These are phyloP conservation scores for Scomber colias DNA, from an alignment of 2,113 vertebrate species.

Conservation along the genomic window DNA sequence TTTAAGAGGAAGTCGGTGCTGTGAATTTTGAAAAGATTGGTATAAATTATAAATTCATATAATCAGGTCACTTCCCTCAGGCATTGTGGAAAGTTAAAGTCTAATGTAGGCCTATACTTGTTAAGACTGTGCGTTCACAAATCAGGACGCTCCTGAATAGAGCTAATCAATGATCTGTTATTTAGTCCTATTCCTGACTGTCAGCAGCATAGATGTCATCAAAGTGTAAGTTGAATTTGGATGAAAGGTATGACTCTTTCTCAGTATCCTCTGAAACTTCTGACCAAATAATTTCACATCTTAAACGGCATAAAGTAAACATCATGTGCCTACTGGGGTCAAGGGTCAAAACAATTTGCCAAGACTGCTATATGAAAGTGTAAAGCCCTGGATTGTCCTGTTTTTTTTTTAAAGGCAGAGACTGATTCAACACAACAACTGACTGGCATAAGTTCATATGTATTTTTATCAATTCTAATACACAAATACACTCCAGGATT, in stretches of 20 bases:
- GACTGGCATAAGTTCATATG: too few relatives aligned
- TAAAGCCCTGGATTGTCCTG: not conserved
- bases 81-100: conserved; percentile 13
- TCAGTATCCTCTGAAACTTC: not conserved
- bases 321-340: not conserved
- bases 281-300: not conserved
- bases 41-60: conserved; percentile 25
- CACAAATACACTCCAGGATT: not conserved
- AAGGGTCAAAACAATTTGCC: not conserved
- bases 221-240: not conserved
- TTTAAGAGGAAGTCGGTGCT: conserved; percentile 23
- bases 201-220: not conserved
- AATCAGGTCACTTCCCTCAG: conserved; percentile 55
- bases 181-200: conserved; percentile 9
- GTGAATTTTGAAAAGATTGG: conserved; percentile 37
- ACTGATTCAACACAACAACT: not conserved
- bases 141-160: conserved; percentile 38
- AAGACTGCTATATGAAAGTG: not conserved
- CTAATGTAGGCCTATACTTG: not conserved
- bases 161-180: conserved; percentile 46
- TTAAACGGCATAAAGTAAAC: not conserved
- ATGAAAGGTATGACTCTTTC: too few relatives aligned
- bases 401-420: not conserved
- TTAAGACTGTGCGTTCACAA: not conserved
- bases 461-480: too few relatives aligned